These are phyloP conservation scores for Acanthiza pusilla DNA, from an alignment of 2,797 vertebrate species.

Conservation along the genomic window DNA sequence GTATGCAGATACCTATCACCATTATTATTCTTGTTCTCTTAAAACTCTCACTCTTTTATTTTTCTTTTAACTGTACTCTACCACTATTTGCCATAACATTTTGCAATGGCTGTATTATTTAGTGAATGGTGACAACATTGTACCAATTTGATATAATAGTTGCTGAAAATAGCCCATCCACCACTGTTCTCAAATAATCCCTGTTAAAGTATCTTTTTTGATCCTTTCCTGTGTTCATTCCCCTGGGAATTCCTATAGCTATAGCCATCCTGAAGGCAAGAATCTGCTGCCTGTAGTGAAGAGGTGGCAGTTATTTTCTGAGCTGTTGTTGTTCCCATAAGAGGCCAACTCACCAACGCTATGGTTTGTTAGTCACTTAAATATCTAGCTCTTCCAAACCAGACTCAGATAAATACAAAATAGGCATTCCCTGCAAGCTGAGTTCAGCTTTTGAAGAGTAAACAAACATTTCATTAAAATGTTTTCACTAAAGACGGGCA, in stretches of 20 bases:
- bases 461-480: slow-evolving; percentile 74
- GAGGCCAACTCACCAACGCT: slow-evolving; percentile 32
- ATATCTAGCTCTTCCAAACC: slow-evolving; percentile 52
- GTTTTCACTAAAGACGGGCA: slow-evolving; percentile 53
- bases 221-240: slow-evolving; percentile 12
- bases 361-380: slow-evolving; percentile 47
- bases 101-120: background rate
- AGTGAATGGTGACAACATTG: background rate
- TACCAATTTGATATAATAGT: slow-evolving; percentile 2
- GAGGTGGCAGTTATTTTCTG: slow-evolving; percentile 55
- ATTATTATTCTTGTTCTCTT: background rate
- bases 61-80: background rate
- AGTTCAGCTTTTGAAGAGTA: slow-evolving; percentile 62
- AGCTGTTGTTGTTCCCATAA: slow-evolving; percentile 33
- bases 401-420: slow-evolving; percentile 49
- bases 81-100: background rate
- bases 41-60: background rate
- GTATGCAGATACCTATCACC: background rate
- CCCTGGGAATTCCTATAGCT: slow-evolving; percentile 57
- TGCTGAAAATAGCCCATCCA: slow-evolving; percentile 16
- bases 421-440: slow-evolving; percentile 13
- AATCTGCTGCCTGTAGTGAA: slow-evolving; percentile 49
- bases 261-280: slow-evolving; percentile 48
- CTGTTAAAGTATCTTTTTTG: slow-evolving; percentile 38
- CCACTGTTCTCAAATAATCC: background rate